phyloP scores from a whole-genome alignment of 2,888 invertebrate species.

The Cremastobaeus sp. region DNA sequence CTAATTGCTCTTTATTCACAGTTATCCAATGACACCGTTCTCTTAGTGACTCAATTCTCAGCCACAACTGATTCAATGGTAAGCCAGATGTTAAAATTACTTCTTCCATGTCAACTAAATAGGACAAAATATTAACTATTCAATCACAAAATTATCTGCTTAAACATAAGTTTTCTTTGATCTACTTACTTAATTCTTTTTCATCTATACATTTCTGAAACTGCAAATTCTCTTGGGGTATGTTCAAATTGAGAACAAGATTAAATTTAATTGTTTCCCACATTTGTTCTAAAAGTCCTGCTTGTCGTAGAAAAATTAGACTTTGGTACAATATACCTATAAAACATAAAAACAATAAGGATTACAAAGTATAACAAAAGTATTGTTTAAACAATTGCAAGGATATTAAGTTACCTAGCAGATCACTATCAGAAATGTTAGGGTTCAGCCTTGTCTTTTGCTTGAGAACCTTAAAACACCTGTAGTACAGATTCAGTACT shows the following conservation, averaged over 20 bases:
- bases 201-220: slow-evolving; percentile 76
- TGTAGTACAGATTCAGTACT: slow-evolving; percentile 81
- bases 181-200: slow-evolving; percentile 76
- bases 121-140: neutral
- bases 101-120: slow-evolving; percentile 81
- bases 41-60: slow-evolving; percentile 86
- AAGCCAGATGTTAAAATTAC: slow-evolving; percentile 82
- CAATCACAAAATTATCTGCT: neutral
- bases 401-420: slow-evolving; percentile 67
- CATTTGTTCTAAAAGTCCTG: slow-evolving; percentile 87
- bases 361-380: neutral
- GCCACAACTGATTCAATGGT: slow-evolving; percentile 87
- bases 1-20: slow-evolving; percentile 76
- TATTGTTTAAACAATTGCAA: neutral
- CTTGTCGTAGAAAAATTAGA: slow-evolving; percentile 83
- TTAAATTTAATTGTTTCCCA: slow-evolving; percentile 85
- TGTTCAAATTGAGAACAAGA: slow-evolving; percentile 82
- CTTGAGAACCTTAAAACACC: slow-evolving; percentile 78
- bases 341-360: no score
- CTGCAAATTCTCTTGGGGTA: slow-evolving; percentile 66
- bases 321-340: slow-evolving; percentile 79
- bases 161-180: neutral
- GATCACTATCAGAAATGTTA: slow-evolving; percentile 67
- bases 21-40: slow-evolving; percentile 86
- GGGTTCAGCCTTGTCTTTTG: slow-evolving; percentile 70